Percentiles rank a stretch among this genome's conserved stretches.
Conservation (phyloP, 2,113 vertebrate genomes). For the Sinocyclocheilus anshuiensis region DNA sequence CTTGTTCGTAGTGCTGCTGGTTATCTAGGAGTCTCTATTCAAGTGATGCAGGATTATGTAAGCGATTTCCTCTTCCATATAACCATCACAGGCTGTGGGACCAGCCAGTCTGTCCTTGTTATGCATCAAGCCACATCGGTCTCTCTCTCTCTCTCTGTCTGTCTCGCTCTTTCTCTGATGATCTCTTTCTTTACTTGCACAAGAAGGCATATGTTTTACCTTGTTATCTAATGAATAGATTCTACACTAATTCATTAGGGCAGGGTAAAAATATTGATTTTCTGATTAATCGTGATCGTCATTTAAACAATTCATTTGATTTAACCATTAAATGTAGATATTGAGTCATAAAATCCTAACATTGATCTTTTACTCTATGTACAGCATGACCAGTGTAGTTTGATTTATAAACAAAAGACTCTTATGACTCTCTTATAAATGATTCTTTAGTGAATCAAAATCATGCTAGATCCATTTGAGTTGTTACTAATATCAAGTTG, state of each 20-base stretch:
- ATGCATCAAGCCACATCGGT: slow-evolving; percentile 26
- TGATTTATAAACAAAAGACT: background rate
- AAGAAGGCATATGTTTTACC: background rate
- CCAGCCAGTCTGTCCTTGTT: slow-evolving; percentile 58
- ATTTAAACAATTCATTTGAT: background rate
- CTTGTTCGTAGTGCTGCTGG: slow-evolving; percentile 42
- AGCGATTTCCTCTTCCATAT: slow-evolving; percentile 54
- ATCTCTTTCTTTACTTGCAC: slow-evolving; percentile 34
- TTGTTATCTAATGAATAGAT: background rate
- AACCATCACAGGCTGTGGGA: slow-evolving; percentile 51
- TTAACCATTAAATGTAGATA: background rate
- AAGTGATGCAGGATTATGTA: slow-evolving; percentile 49
- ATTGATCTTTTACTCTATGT: background rate
- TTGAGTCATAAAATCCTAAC: background rate
- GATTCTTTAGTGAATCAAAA: background rate
- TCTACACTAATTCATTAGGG: background rate
- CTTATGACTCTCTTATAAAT: background rate
- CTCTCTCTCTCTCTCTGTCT: background rate
- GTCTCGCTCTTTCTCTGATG: slow-evolving; percentile 15
- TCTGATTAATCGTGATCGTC: background rate
- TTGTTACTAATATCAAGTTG: background rate
- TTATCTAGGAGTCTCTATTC: slow-evolving; percentile 43
- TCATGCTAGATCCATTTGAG: background rate
- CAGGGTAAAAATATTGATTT: background rate
- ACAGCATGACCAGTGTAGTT: background rate